phyloP scores from a whole-genome alignment of 1,140 invertebrate genomes.

The Euschistus heros region DNA sequence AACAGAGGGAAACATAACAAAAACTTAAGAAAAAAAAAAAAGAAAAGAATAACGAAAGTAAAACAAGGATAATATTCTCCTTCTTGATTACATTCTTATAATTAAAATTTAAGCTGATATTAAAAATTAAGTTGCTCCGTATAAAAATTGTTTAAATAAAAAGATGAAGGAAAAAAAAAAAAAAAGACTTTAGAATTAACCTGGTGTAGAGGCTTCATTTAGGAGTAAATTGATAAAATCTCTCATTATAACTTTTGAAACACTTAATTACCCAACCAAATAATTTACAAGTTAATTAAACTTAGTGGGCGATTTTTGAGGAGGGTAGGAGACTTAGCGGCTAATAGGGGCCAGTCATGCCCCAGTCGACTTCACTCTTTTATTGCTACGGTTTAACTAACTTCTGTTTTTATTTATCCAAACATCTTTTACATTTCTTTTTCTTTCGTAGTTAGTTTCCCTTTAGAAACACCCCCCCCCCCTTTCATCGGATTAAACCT shows the following conservation, averaged over 20 bases:
- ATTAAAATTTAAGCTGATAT: conserved; percentile 11
- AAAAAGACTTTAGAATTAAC: conserved; percentile 12
- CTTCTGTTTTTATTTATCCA: too few relatives aligned
- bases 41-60: neutral
- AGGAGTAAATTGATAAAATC: conserved; percentile 16
- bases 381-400: too few relatives aligned
- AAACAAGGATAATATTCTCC: neutral
- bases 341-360: conserved; percentile 6
- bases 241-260: conserved; percentile 16
- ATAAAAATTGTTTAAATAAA: neutral
- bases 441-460: too few relatives aligned
- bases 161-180: neutral
- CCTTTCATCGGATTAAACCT: too few relatives aligned
- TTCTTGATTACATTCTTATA: conserved; percentile 10
- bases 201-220: conserved; percentile 15
- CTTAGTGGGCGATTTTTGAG: conserved; percentile 15
- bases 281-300: conserved; percentile 16
- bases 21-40: neutral
- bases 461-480: too few relatives aligned
- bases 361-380: too few relatives aligned
- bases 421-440: too few relatives aligned
- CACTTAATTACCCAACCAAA: conserved; percentile 16
- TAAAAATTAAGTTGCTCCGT: conserved; percentile 7
- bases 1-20: neutral
- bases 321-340: neutral